These are phyloP conservation scores for Cinclus mexicanus DNA, from an alignment of 2,113 vertebrate genomes.

Conservation along the genomic window DNA sequence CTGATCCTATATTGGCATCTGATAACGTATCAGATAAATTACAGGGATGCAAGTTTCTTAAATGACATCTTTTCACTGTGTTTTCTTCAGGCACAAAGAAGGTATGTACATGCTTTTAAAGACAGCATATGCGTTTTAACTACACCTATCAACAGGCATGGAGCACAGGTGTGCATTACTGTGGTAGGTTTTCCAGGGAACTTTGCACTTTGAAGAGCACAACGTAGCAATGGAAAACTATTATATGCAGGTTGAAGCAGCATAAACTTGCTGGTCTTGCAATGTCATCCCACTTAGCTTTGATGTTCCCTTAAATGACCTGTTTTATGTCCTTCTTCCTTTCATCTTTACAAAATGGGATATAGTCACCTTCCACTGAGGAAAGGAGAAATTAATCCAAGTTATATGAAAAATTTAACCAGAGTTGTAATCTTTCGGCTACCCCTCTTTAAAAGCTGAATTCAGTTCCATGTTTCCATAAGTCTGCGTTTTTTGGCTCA, in stretches of 20 bases:
- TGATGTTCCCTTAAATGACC: neutral
- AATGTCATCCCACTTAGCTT: neutral
- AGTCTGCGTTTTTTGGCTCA: neutral
- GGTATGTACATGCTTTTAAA: neutral
- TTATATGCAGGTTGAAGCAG: neutral
- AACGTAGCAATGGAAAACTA: neutral
- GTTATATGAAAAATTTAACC: neutral
- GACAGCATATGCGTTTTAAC: neutral
- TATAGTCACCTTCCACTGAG: neutral
- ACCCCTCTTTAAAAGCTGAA: neutral
- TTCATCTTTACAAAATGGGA: neutral
- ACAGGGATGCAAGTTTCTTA: neutral
- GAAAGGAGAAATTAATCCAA: neutral
- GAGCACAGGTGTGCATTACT: neutral
- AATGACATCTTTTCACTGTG: neutral
- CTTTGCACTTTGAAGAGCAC: neutral
- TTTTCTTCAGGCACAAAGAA: neutral
- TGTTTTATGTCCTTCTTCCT: neutral
- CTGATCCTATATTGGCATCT: neutral
- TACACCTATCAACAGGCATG: neutral
- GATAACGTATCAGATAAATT: accelerated
- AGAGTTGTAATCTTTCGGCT: neutral
- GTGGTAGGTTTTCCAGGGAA: neutral
- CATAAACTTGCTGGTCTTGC: neutral
- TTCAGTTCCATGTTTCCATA: neutral